Percentiles rank a stretch among this genome's conserved stretches.
These are phyloP conservation scores for Chelonia mydas DNA, from an alignment of 2,797 vertebrate species.

Conservation along the genomic window DNA sequence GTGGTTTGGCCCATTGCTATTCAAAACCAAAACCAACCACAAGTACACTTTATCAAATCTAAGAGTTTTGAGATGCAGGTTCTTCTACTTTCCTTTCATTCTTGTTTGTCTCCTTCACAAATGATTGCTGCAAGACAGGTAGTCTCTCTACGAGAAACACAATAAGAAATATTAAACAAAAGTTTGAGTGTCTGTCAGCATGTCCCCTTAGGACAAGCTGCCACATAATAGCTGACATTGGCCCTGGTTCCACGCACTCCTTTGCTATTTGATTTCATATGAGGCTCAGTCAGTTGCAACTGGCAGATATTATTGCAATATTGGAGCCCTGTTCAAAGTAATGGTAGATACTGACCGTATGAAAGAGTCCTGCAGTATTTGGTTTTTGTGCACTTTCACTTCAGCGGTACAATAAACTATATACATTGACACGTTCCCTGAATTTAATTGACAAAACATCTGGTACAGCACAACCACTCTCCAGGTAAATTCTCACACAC, in stretches of 20 bases:
- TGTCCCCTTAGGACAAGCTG: slow-evolving; percentile 71
- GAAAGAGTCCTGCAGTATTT: not conserved
- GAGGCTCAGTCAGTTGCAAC: slow-evolving; percentile 56
- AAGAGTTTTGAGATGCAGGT: not conserved
- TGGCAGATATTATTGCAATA: slow-evolving; percentile 68
- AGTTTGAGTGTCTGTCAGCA: slow-evolving; percentile 66
- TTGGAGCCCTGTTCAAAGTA: slow-evolving; percentile 57
- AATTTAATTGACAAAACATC: slow-evolving; percentile 55
- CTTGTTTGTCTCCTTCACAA: slow-evolving; percentile 18
- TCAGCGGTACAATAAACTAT: not conserved
- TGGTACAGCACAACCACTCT: not conserved
- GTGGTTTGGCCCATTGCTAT: not conserved
- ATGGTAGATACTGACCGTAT: slow-evolving; percentile 16
- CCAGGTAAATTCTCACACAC: not conserved
- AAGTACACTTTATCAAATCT: not conserved
- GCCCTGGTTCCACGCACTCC: slow-evolving; percentile 40
- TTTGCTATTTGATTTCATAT: slow-evolving; percentile 60
- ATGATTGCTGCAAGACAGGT: slow-evolving; percentile 52
- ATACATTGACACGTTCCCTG: not conserved
- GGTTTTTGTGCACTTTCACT: slow-evolving; percentile 13
- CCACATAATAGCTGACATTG: slow-evolving; percentile 56
- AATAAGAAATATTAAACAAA: slow-evolving; percentile 64
- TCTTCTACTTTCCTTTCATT: not conserved
- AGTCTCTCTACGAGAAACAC: slow-evolving; percentile 34
- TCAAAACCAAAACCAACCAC: not conserved